Evolutionary conservation across 2,113 vertebrate species (phyloP).

Genomic region (Salvelinus alpinus): DNA sequence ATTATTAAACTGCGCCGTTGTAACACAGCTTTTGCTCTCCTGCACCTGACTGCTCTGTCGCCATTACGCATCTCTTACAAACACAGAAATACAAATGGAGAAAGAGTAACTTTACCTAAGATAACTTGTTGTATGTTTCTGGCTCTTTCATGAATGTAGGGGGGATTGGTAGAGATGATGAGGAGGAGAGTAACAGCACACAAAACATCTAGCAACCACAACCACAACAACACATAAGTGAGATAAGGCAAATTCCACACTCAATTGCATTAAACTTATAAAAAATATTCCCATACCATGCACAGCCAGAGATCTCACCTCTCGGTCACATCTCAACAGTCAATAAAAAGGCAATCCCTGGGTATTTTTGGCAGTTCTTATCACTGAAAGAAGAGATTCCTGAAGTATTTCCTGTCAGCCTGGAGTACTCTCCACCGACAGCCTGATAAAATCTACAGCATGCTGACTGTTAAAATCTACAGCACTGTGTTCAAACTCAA

Average conservation of each 20-base stretch:
- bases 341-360: not conserved
- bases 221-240: not conserved
- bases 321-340: conserved; percentile 7
- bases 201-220: conserved; percentile 34
- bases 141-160: conserved; percentile 1
- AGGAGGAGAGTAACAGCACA: conserved; percentile 9
- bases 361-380: not conserved
- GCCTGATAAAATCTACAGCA: too few species aligned
- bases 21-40: too few species aligned
- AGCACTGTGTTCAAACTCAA: not conserved
- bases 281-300: not conserved
- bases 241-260: not conserved
- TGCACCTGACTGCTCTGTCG: too few species aligned
- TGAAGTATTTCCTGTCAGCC: conserved; percentile 21
- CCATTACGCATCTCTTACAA: too few species aligned
- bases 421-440: not conserved
- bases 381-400: conserved; percentile 10
- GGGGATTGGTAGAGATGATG: conserved; percentile 21
- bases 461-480: not conserved
- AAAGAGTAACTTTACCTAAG: conserved; percentile 41
- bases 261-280: not conserved
- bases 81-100: not conserved
- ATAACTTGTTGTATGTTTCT: conserved; percentile 10
- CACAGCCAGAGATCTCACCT: conserved; percentile 14
- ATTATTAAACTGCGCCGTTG: too few species aligned